Base-by-base conservation (phyloP, 2,888 invertebrate genomes). In the Smittia aterrima region DNA sequence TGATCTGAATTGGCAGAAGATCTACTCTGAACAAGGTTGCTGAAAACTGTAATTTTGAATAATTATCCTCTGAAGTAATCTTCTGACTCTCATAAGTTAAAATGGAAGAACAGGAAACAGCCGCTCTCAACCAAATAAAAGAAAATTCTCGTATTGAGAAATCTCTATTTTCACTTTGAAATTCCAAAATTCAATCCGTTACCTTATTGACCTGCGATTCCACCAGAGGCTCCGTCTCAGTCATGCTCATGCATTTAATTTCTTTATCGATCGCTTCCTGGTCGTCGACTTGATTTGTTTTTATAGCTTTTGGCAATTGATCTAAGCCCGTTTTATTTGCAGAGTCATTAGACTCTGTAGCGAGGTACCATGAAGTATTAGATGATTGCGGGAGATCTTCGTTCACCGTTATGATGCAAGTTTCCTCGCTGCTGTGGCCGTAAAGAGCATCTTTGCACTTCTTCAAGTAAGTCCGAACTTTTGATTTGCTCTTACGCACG, bases 381-480 rank as follows among this genome's bases (percentile, higher is more conserved):
- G 64, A 62, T n/a, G 72, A 66, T 9, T 70, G 74, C 16, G 58
- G 67, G 9, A 72, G 20, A 27, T 58, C 41, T 67, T 76, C 76
- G 62, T 75, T 53, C 54, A 76, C 68, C 40, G 72, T 75, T 74
- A 76, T 76, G 32, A 1, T 72, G 62, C 72, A 72, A 2, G 74
- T 74, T 25, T 74, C 74, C 3, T 74, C 66, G 41, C 13, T 74
- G 13, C 22, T 24, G 32, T 75, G 75, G 78, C 82, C 82, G 77
- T 81, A 80, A 78, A 83, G 78, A 74, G 82, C 82, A 78, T 82
- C 81, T 79, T 80, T 82, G 77, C 83, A 83, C 78, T 80, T 81
- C 77, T 80, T 80, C 38, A 83, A 79, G 79, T 83, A 83, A 76
- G 79, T 80, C 76, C 83, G 82, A 75, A 83, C 82, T 78, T 82